Conservation (phyloP, 64 coral and sea anemone species). For the Cladopsammia gracilis region DNA sequence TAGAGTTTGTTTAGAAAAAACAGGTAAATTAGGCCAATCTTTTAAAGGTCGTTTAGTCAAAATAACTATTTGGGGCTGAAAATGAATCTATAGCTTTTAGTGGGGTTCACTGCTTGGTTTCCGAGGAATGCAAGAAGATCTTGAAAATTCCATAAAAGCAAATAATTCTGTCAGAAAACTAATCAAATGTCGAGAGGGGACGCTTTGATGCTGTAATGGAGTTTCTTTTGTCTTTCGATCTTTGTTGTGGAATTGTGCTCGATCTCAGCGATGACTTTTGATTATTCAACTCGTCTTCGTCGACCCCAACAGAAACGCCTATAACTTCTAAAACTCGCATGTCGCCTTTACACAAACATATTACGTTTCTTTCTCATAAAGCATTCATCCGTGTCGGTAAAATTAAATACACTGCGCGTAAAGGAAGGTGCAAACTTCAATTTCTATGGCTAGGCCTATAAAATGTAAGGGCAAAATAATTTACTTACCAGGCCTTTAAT, state of each 20-base stretch:
- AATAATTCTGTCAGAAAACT: slow-evolving; percentile 6
- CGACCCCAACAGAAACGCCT: too few relatives aligned
- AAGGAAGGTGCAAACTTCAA: not conserved
- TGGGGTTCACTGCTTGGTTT: not conserved
- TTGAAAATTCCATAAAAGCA: slow-evolving; percentile 17
- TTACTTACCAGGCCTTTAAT: slow-evolving; percentile 52
- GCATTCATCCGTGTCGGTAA: not conserved
- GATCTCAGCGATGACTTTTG: too few relatives aligned
- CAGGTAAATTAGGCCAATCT: not conserved
- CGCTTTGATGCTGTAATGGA: not conserved
- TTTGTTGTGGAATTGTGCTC: not conserved
- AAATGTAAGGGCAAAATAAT: not conserved
- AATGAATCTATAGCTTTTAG: not conserved
- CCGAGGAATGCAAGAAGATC: slow-evolving; percentile 28
- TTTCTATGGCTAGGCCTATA: not conserved
- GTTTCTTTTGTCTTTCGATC: not conserved
- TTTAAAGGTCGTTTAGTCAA: not conserved
- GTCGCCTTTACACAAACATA: not conserved
- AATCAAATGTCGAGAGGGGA: not conserved
- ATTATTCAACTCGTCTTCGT: too few relatives aligned
- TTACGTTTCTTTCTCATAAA: not conserved
- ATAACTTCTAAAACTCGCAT: not conserved
- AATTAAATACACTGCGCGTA: not conserved
- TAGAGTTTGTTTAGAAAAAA: not conserved
- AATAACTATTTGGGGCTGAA: not conserved